A percentile compares a stretch with the other conserved stretches of the same genome.
phyloP scores from a whole-genome alignment of 2,113 vertebrate species.

The Paradisaea rubra region DNA sequence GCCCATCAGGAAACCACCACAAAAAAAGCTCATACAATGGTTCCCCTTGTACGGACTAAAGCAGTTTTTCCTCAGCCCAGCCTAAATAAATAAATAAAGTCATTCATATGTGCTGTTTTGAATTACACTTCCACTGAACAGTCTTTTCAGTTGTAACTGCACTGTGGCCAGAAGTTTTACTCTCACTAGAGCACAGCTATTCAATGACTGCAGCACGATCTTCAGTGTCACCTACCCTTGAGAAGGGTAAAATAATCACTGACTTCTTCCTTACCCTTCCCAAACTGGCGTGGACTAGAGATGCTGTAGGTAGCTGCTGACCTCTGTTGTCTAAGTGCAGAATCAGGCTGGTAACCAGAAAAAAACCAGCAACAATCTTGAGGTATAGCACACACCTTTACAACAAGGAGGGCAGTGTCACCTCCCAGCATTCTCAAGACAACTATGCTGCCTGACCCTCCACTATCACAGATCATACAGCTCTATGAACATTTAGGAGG shows the following conservation, averaged over 20 bases:
- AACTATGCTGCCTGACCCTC: neutral
- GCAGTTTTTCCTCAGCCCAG: neutral
- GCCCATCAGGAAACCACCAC: neutral
- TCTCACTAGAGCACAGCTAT: neutral
- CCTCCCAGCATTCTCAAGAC: neutral
- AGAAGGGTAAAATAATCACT: neutral
- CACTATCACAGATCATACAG: neutral
- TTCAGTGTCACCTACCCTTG: neutral
- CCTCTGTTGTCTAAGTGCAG: neutral
- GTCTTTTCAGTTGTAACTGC: neutral
- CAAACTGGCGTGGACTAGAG: neutral
- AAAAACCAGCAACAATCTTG: neutral
- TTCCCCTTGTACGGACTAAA: neutral
- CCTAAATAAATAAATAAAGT: neutral
- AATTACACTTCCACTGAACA: neutral
- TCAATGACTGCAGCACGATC: neutral
- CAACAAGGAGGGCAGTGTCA: neutral
- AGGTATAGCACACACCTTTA: neutral
- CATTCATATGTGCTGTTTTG: neutral
- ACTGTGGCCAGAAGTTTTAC: neutral
- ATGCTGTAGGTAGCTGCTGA: neutral
- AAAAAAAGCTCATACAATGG: neutral
- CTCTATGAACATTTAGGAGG: neutral
- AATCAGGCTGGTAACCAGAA: neutral
- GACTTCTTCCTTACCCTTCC: neutral